Conservation (phyloP, 1,140 invertebrate species). For the Acromyrmex echinatior region DNA sequence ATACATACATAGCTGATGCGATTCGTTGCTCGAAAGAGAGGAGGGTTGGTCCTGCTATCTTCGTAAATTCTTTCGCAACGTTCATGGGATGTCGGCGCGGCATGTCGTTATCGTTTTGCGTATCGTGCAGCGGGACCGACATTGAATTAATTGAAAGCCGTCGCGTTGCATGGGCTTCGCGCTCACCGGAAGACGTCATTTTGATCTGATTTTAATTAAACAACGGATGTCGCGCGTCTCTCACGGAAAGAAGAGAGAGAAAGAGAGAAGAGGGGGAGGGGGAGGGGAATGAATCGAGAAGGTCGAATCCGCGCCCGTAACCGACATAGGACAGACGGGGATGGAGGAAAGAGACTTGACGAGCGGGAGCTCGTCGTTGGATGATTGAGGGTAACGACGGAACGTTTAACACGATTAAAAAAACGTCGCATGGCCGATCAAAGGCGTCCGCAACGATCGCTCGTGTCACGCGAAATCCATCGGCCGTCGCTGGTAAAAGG, state of each 20-base stretch:
- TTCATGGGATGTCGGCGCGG: slow-evolving; percentile 14
- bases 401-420: slow-evolving; percentile 69
- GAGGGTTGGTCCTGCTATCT: neutral
- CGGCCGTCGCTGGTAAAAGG: slow-evolving; percentile 26
- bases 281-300: slow-evolving; percentile 14
- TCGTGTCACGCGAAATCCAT: slow-evolving; percentile 54
- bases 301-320: neutral
- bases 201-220: slow-evolving; percentile 73
- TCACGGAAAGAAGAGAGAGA: neutral
- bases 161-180: slow-evolving; percentile 22
- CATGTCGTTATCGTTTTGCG: no score
- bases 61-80: slow-evolving; percentile 30
- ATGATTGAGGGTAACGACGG: slow-evolving; percentile 59
- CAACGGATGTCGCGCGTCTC: slow-evolving; percentile 50
- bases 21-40: neutral
- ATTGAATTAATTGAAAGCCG: slow-evolving; percentile 76
- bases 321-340: slow-evolving; percentile 15
- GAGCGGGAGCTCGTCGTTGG: slow-evolving; percentile 35
- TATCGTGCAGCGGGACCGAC: slow-evolving; percentile 41
- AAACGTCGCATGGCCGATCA: slow-evolving; percentile 62
- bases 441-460: slow-evolving; percentile 50
- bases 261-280: slow-evolving; percentile 13
- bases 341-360: slow-evolving; percentile 25
- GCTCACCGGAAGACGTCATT: slow-evolving; percentile 63
- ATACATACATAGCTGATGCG: neutral